Evolutionary conservation across 2,797 vertebrate genomes (phyloP).

Genomic region (Etheostoma perlongum): DNA sequence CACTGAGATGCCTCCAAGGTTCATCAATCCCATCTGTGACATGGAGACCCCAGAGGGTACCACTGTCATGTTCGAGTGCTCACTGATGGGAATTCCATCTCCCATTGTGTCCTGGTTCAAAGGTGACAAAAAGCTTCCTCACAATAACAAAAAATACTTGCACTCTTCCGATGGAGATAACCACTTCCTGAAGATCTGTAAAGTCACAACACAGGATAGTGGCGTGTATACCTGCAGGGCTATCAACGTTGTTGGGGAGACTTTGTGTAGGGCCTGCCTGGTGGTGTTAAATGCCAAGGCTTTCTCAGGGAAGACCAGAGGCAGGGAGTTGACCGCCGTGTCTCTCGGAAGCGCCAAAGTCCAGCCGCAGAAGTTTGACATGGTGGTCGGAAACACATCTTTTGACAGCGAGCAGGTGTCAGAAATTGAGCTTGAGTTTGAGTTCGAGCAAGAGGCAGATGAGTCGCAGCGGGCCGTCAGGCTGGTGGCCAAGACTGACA

Average conservation of each 20-base stretch:
- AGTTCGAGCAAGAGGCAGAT: slow-evolving; percentile 85
- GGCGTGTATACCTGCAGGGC: slow-evolving; percentile 92
- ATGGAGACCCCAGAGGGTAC: slow-evolving; percentile 88
- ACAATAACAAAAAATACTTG: slow-evolving; percentile 87
- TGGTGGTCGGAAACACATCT: slow-evolving; percentile 86
- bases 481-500: slow-evolving; percentile 86
- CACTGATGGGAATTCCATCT: slow-evolving; percentile 92
- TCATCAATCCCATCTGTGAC: slow-evolving; percentile 92
- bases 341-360: slow-evolving; percentile 77
- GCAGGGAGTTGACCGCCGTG: slow-evolving; percentile 82
- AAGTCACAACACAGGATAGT: slow-evolving; percentile 86
- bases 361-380: slow-evolving; percentile 85
- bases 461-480: slow-evolving; percentile 87
- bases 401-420: slow-evolving; percentile 86
- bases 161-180: slow-evolving; percentile 90
- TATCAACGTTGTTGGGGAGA: slow-evolving; percentile 92
- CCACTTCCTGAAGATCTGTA: slow-evolving; percentile 90
- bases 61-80: slow-evolving; percentile 93
- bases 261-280: slow-evolving; percentile 89
- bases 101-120: slow-evolving; percentile 95
- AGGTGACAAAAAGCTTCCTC: slow-evolving; percentile 86
- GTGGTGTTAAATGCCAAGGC: slow-evolving; percentile 81
- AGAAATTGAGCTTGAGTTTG: slow-evolving; percentile 92
- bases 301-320: slow-evolving; percentile 76
- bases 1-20: slow-evolving; percentile 96